Conservation (phyloP, 2,797 vertebrate genomes). For the Austrolebias charrua region DNA sequence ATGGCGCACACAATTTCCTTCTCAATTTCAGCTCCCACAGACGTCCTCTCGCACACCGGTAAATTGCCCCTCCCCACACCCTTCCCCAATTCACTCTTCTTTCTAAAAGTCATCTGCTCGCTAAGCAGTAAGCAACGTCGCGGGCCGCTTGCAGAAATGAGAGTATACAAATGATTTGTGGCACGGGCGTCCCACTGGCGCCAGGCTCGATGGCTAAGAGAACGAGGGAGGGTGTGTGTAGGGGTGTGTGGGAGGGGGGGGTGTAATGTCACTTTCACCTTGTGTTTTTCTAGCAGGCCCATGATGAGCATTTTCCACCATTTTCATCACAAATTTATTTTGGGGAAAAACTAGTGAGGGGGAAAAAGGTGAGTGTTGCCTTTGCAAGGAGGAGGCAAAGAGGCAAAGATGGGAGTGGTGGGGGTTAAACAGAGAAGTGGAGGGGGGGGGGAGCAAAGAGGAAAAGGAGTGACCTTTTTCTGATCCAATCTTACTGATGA, state of each 20-base stretch:
- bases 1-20: conserved; percentile 77
- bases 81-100: conserved; percentile 64
- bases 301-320: conserved; percentile 83
- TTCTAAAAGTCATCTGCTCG: conserved; percentile 82
- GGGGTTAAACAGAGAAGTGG: conserved; percentile 44
- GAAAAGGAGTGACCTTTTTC: conserved; percentile 83
- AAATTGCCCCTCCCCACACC: conserved; percentile 64
- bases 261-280: conserved; percentile 85
- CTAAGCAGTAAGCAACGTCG: conserved; percentile 82
- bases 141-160: conserved; percentile 78
- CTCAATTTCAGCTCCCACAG: conserved; percentile 77
- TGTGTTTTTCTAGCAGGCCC: conserved; percentile 79
- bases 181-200: conserved; percentile 78
- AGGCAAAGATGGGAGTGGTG: conserved; percentile 20
- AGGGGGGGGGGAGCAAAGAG: conserved; percentile 49
- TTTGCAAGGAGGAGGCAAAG: conserved; percentile 29
- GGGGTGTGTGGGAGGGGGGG: conserved; percentile 8
- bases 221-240: conserved; percentile 6
- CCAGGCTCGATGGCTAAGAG: conserved; percentile 58
- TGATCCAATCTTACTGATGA: conserved; percentile 88
- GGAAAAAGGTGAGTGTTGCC: conserved; percentile 32
- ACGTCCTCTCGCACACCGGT: conserved; percentile 66
- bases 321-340: conserved; percentile 90
- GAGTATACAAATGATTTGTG: conserved; percentile 86
- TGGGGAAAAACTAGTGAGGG: conserved; percentile 51